A percentile compares a stretch with the other conserved stretches of the same genome.
Conservation (phyloP, 1,140 invertebrate genomes). For the Fopius arisanus region DNA sequence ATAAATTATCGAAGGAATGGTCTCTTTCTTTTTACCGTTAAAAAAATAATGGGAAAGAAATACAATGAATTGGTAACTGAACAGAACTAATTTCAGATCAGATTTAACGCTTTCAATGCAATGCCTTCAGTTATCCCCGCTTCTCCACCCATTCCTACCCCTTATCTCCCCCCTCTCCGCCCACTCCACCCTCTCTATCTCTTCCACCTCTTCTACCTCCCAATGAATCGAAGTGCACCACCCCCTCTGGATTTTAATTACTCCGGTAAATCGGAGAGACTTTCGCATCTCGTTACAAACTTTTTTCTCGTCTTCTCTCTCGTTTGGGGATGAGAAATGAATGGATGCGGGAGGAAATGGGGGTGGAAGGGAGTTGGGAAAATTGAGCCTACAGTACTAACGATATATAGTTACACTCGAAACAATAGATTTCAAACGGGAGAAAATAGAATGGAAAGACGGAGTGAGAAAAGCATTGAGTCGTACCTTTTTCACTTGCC, state of each 20-base stretch:
- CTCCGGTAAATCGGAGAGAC: slow-evolving; percentile 20
- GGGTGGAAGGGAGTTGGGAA: neutral
- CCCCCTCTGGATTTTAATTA: slow-evolving; percentile 21
- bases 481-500: neutral
- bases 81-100: slow-evolving; percentile 12
- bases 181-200: neutral
- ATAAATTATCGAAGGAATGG: neutral
- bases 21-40: neutral
- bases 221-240: neutral
- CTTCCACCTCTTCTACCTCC: neutral
- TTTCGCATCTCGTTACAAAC: slow-evolving; percentile 26
- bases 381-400: neutral
- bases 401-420: neutral
- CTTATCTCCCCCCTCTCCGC: neutral
- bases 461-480: neutral
- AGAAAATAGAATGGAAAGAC: neutral
- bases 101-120: slow-evolving; percentile 29
- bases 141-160: neutral
- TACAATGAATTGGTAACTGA: slow-evolving; percentile 11
- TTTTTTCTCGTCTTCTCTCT: slow-evolving; percentile 17
- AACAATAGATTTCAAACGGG: neutral
- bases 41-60: neutral
- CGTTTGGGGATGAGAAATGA: neutral
- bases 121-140: neutral
- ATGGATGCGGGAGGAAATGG: neutral